Evolutionary conservation across 2,797 vertebrate species (phyloP), one percentile per base, ranked within the genome.

Genomic region (Takifugu ocellatus): DNA sequence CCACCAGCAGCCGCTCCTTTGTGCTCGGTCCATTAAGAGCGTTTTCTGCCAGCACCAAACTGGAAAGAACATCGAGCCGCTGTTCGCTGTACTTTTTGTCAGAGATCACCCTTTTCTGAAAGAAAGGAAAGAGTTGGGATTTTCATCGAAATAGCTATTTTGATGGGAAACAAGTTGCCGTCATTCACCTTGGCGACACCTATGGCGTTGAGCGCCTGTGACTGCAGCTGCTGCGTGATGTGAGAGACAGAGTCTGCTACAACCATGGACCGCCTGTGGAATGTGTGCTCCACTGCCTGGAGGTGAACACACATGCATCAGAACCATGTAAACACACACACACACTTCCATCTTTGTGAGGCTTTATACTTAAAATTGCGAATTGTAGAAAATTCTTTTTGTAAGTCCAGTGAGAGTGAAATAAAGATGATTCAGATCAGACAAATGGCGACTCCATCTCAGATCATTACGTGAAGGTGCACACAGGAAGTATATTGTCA

Each of bases 21-120:
- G 97, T 99, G 79, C 96, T 96, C 1, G 97, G 97, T 46, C 97
- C 97, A 25, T 93, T 93, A 2, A 99, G 91, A 33, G 92, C 94
- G 59, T 98, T 98, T 89, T 99, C 96, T 54, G 94, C 94, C 81
- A 99, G 74, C 51, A 99, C 95, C 79, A 99, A 71, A 36, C 97
- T 95, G 12, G 97, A 99, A 11, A 99, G 92, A 47, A 99, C 97
- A 54, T 99, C 97, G 84, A 99, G 89, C 29, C 96, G 92, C 79
- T 98, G 96, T 77, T 99, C 96, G 2, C 97, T 99, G 78, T 99
- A 99, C 86, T 99, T 99, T 85, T 95, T 99, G 76, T 99, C 97
- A 9, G 97, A 99, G 86, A 98, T 93, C 6, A 98, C 97, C 59
- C 95, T 93, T 94, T 98, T 99, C 97, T 99, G 10, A 39, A 39